phyloP scores from a whole-genome alignment of 2,888 invertebrate genomes.

The Mellilla xanthometata region DNA sequence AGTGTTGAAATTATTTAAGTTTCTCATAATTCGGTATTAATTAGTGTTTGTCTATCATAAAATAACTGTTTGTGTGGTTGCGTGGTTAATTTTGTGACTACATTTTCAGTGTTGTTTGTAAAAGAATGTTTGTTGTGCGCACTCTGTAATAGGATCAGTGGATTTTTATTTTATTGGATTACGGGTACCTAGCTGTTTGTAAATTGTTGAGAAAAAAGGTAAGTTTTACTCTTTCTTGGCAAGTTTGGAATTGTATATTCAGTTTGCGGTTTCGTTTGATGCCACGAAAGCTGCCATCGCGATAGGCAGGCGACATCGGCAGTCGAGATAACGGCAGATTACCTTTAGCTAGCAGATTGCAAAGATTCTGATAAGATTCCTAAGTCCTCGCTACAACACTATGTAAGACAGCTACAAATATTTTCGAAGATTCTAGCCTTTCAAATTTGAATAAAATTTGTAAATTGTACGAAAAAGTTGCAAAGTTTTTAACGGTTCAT shows the following conservation, averaged over 20 bases:
- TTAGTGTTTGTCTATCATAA: constrained; percentile 53
- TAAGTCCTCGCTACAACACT: constrained; percentile 39
- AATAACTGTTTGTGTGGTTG: constrained; percentile 54
- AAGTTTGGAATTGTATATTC: constrained; percentile 1
- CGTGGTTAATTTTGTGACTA: constrained; percentile 60
- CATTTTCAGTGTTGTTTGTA: constrained; percentile 57
- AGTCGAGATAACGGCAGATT: constrained; percentile 74
- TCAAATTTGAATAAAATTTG: constrained; percentile 8
- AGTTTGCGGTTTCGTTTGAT: constrained; percentile 34
- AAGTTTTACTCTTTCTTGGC: constrained; percentile 42
- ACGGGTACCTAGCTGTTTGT: constrained; percentile 63
- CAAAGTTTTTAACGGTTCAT: constrained; percentile 40
- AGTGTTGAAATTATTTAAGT: constrained; percentile 65
- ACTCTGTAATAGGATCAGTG: constrained; percentile 76
- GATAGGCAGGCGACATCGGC: constrained; percentile 52
- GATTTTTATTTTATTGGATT: constrained; percentile 75
- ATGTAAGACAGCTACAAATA: constrained; percentile 26
- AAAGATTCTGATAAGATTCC: constrained; percentile 71
- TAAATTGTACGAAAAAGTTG: constrained; percentile 7
- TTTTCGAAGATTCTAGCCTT: constrained; percentile 19
- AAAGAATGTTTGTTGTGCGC: constrained; percentile 76
- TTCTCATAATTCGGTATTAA: constrained; percentile 61
- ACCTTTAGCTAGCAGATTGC: constrained; percentile 61
- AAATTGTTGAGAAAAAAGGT: constrained; percentile 67
- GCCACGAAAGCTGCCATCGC: constrained; percentile 66